Conservation (phyloP, 1,140 invertebrate genomes). For the Neuroterus valhalla region DNA sequence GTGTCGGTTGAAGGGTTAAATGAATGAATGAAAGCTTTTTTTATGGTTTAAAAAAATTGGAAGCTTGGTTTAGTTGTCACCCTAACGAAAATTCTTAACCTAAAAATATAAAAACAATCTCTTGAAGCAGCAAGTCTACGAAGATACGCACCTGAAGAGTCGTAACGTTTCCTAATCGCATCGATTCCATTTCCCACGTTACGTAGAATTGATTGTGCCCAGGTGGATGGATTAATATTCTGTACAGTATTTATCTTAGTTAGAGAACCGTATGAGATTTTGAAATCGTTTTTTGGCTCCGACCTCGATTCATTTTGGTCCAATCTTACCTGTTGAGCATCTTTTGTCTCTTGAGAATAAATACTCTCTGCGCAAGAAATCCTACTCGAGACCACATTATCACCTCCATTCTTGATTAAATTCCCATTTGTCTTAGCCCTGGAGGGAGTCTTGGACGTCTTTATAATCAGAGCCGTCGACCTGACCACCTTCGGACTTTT, state of each 20-base stretch:
- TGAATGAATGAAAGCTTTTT: too few relatives aligned
- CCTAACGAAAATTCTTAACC: too few relatives aligned
- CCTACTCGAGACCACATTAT: slow-evolving; percentile 1
- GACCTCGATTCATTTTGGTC: slow-evolving; percentile 24
- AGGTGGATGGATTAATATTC: background rate
- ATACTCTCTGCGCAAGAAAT: background rate
- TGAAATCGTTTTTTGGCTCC: background rate
- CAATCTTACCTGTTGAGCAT: slow-evolving; percentile 46
- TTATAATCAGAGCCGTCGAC: slow-evolving; percentile 72
- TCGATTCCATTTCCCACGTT: slow-evolving; percentile 33
- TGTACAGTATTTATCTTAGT: slow-evolving; percentile 5
- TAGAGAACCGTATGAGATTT: slow-evolving; percentile 42
- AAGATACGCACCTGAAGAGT: slow-evolving; percentile 28
- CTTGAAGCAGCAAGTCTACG: background rate
- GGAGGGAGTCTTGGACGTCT: slow-evolving; percentile 64
- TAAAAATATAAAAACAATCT: too few relatives aligned
- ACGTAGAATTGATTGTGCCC: slow-evolving; percentile 9
- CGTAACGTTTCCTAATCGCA: slow-evolving; percentile 1
- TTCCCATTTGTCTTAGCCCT: slow-evolving; percentile 46
- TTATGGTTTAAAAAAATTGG: too few relatives aligned
- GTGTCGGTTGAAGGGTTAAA: too few relatives aligned
- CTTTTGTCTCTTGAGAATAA: background rate
- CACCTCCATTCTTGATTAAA: slow-evolving; percentile 24
- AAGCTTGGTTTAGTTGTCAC: too few relatives aligned
- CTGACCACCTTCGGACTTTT: slow-evolving; percentile 70